Conservation (phyloP, 2,888 invertebrate species). For the Tetheella fluctuosa region DNA sequence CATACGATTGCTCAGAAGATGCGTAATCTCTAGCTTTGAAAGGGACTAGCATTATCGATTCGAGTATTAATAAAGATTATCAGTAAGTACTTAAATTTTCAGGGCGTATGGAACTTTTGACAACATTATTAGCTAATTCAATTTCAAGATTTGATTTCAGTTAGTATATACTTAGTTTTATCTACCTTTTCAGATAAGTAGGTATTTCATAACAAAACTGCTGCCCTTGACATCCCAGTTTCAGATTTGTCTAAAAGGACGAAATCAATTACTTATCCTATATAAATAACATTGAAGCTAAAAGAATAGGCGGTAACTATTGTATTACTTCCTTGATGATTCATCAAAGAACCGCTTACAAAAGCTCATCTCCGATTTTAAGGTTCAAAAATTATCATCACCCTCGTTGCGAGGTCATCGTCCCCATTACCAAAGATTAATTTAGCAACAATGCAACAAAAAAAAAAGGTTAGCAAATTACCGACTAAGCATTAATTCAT, state of each 20-base stretch:
- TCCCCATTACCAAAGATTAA: constrained; percentile 52
- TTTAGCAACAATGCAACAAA: constrained; percentile 53
- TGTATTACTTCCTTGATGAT: neutral
- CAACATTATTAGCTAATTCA: too few relatives aligned
- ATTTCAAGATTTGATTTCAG: too few relatives aligned
- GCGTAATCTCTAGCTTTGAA: too few relatives aligned
- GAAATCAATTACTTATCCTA: neutral
- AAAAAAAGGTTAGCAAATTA: constrained; percentile 67
- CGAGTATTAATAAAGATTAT: too few relatives aligned
- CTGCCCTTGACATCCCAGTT: too few relatives aligned
- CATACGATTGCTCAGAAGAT: too few relatives aligned
- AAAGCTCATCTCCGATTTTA: constrained; percentile 31
- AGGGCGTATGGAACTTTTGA: too few relatives aligned
- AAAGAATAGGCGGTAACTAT: neutral
- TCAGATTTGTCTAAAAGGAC: neutral
- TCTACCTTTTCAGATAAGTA: too few relatives aligned
- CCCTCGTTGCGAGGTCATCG: constrained; percentile 39
- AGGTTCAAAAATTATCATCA: constrained; percentile 19
- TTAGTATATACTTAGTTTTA: too few relatives aligned
- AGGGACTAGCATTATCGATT: too few relatives aligned
- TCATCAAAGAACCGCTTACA: constrained; percentile 32
- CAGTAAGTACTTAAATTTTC: too few relatives aligned
- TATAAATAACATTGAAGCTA: neutral
- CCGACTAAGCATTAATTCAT: constrained; percentile 68
- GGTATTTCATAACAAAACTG: too few relatives aligned